phyloP scores from a whole-genome alignment of 2,113 vertebrate genomes.

The Salvelinus sp. region DNA sequence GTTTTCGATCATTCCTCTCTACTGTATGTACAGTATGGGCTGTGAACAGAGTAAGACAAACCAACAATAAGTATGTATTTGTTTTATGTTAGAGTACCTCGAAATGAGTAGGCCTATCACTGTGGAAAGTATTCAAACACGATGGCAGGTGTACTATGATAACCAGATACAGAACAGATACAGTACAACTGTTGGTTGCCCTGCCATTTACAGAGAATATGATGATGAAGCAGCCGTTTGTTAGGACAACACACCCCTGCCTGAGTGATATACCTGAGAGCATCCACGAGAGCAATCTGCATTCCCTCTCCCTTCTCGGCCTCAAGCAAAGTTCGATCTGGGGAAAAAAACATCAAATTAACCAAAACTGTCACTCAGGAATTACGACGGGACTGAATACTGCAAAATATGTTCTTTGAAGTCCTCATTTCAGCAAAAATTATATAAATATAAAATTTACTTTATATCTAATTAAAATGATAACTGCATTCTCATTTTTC shows the following conservation, averaged over 20 bases:
- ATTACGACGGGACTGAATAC: constrained; percentile 87
- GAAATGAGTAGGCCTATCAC: too few species aligned
- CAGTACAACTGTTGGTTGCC: background rate
- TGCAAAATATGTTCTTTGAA: constrained; percentile 98
- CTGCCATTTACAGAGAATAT: background rate
- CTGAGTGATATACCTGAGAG: constrained; percentile 81
- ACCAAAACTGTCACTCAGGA: constrained; percentile 95
- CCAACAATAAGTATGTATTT: too few species aligned
- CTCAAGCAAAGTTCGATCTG: constrained; percentile 68
- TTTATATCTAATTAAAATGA: constrained; percentile 99
- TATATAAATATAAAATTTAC: constrained; percentile 93
- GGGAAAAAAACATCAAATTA: constrained; percentile 82
- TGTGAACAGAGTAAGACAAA: too few species aligned
- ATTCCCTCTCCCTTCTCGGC: constrained; percentile 88
- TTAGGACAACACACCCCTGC: background rate
- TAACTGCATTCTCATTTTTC: constrained; percentile 99
- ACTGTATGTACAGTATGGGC: too few species aligned
- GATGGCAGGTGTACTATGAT: too few species aligned
- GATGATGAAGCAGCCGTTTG: background rate
- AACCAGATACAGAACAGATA: too few species aligned
- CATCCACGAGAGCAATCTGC: constrained; percentile 87
- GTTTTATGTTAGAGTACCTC: too few species aligned
- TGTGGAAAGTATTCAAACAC: too few species aligned
- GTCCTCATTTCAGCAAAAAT: constrained; percentile 96
- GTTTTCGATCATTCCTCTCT: too few species aligned